phyloP scores from a whole-genome alignment of 30 jellyfish, hydroid and myxozoan genomes.

The Aurelia sp. region DNA sequence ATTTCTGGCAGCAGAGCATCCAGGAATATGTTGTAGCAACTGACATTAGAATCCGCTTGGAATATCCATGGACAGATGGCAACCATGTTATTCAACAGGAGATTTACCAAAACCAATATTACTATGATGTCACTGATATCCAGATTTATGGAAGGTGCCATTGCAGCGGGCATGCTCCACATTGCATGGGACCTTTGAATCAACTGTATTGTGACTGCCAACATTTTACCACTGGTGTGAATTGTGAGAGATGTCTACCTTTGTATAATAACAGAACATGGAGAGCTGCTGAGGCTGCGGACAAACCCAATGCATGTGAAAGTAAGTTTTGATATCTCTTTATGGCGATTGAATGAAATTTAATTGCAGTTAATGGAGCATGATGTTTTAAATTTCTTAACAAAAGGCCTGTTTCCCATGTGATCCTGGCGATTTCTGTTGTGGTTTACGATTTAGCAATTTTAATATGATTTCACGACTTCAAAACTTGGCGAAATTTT shows the following conservation, averaged over 20 bases:
- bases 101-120: conserved; percentile 64
- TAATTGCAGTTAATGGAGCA: too few relatives aligned
- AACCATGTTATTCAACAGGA: conserved; percentile 71
- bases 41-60: conserved; percentile 74
- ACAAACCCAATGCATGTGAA: conserved; percentile 81
- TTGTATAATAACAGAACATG: conserved; percentile 84
- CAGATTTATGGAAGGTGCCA: conserved; percentile 83
- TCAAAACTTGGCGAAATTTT: too few relatives aligned
- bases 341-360: too few relatives aligned
- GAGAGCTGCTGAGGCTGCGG: conserved; percentile 70
- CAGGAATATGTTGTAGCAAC: conserved; percentile 78
- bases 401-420: too few relatives aligned
- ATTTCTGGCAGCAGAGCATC: conserved; percentile 61
- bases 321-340: conserved; percentile 36
- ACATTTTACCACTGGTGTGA: conserved; percentile 84
- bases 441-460: too few relatives aligned
- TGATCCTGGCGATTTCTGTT: too few relatives aligned
- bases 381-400: too few relatives aligned
- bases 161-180: conserved; percentile 91
- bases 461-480: too few relatives aligned
- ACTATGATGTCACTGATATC: conserved; percentile 83
- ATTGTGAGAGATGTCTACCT: conserved; percentile 84
- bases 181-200: conserved; percentile 52
- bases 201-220: conserved; percentile 64
- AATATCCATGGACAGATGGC: conserved; percentile 95